Evolutionary conservation across 2,797 vertebrate genomes (phyloP), one percentile per base, ranked within the genome.

Genomic region (Gallinago nigripennis): DNA sequence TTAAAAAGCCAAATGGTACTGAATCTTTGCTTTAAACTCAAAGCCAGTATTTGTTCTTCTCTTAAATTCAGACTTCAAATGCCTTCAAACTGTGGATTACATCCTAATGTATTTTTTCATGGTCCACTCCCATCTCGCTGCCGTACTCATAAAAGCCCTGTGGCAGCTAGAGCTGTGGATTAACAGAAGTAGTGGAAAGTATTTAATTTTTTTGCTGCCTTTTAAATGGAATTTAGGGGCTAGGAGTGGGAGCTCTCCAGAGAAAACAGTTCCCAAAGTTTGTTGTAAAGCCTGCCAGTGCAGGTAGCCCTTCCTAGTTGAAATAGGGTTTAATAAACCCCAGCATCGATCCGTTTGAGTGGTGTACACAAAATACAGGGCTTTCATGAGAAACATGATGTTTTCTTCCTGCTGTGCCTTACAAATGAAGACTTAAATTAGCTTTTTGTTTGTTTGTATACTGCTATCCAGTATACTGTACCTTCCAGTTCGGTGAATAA

Each of bases 1-100:
- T 92, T 93, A 88, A 79, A 85, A 88, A 81, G 87, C 69, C 25
- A 88, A 86, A 69, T 14, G 24, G 24, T 46, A n/a, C 45, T 68
- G 79, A 91, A 83, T 91, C 79, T 79, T 37, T 53, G 21, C 66
- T 90, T 91, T 78, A 79, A 88, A 91, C 30, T 86, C 76, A 63
- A 79, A 93, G 79, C 16, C 21, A 71, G 16, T 75, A 18, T 91
- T 95, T 96, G n/a, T 94, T 86, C 82, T 87, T 39, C 68, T 60
- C 66, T 60, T 72, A 93, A 89, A 92, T 61, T 79, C 76, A 64
- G 51, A 48, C 50, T 83, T 85, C 60, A 50, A 21, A 12, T 90
- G 28, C 63, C 48, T 93, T 90, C 43, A 27, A 35, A 72, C n/a
- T 54, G 24, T 63, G 57, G 30, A 25, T 71, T 80, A 27, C 43